Base-by-base conservation (phyloP, 2,888 invertebrate species). In the Orchestes rusci region DNA sequence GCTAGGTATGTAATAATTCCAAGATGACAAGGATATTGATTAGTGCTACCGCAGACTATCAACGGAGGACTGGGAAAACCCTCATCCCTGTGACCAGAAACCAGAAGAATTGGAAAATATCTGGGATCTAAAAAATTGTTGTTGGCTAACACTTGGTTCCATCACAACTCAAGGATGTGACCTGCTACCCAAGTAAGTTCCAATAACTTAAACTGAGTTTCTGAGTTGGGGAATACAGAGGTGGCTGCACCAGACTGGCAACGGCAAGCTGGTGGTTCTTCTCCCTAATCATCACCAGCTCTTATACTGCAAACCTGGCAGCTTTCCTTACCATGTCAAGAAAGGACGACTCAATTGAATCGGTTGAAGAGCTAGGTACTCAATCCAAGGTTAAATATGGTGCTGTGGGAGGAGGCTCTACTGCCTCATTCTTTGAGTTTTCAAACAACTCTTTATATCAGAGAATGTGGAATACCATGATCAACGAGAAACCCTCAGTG, bases 351-450 rank as follows among this genome's bases (percentile, higher is more conserved):
- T 84, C 90, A 3, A 94, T 97, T 48, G 84, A 85, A 61, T 84
- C 80, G 57, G 93, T 87, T 0, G 93, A 95, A 61, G 94, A 93
- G 66, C 74, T 97, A 43, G 85, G 91, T 1, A 81, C 83, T 62
- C 96, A 97, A 69, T 89, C 82, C 10, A 90, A 89, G 70, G 92
- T 99, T 51, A 94, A 95, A 69, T 97, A 93, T 67, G 97, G 97
- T 2, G 41, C 85, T 3, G 71, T 93, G 16, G 62, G 68, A 16
- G 86, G 84, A 13, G 97, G 97, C 10, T 88, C 94, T 2, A 96
- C 96, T 0, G 80, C 81, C 62, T 79, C 80, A 1, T 97, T 97
- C 69, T 97, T 97, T 64, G 80, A 73, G 87, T 90, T 70, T 20
- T 59, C 59, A 1, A 62, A 59, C 16, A 54, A 52, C 16, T 49